Conservation (phyloP, 2,113 vertebrate genomes). For the Esox niger region DNA sequence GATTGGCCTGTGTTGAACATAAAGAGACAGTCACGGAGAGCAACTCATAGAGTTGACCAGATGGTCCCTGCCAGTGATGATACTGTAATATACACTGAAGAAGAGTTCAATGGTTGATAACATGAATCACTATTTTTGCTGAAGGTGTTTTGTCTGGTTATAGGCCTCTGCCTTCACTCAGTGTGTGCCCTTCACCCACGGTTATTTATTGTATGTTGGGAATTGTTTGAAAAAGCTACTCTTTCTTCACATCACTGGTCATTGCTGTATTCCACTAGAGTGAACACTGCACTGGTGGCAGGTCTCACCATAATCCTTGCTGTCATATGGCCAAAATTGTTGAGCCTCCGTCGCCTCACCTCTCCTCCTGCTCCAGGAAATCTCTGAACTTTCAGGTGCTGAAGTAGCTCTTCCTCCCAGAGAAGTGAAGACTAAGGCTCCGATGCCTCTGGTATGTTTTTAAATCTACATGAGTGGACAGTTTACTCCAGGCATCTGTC, state of each 20-base stretch:
- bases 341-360: background rate
- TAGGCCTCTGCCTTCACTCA: too few relatives aligned
- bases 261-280: too few relatives aligned
- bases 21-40: constrained; percentile 37
- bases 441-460: background rate
- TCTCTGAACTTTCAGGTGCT: constrained; percentile 16
- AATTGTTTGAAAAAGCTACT: too few relatives aligned
- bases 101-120: too few relatives aligned
- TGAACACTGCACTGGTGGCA: background rate
- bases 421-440: background rate
- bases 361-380: constrained; percentile 11
- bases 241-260: background rate
- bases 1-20: constrained; percentile 33
- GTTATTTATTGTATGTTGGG: too few relatives aligned
- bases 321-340: background rate
- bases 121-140: background rate
- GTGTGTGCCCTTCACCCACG: too few relatives aligned
- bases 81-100: constrained; percentile 32
- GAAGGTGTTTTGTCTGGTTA: background rate
- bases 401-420: constrained; percentile 16
- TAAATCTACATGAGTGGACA: background rate
- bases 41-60: constrained; percentile 33
- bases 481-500: too few relatives aligned
- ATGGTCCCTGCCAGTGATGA: constrained; percentile 26
- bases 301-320: background rate